These are phyloP conservation scores for Ursus arctos DNA, from an alignment of 2,113 vertebrate genomes.

Conservation along the genomic window DNA sequence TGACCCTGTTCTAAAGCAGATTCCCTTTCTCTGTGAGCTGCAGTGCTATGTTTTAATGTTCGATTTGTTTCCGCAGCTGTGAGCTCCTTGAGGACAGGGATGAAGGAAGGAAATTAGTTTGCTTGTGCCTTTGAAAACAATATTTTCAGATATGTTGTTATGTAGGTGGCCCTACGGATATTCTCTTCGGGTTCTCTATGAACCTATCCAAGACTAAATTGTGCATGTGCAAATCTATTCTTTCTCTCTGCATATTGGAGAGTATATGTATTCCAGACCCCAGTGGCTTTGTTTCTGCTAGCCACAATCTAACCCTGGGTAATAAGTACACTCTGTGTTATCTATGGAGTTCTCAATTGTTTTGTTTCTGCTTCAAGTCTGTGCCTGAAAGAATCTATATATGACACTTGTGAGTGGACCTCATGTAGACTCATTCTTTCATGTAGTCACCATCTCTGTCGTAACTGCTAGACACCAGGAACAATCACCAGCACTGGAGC, in stretches of 20 bases:
- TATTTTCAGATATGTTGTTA: neutral
- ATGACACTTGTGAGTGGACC: neutral
- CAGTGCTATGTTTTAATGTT: neutral
- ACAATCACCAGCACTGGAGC: neutral
- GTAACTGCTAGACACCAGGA: neutral
- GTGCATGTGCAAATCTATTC: neutral
- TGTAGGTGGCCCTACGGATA: neutral
- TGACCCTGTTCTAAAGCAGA: neutral
- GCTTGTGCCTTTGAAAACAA: neutral
- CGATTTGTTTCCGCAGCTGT: neutral
- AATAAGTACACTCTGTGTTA: neutral
- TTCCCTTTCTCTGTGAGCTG: neutral
- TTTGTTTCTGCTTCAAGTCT: neutral
- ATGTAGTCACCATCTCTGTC: neutral
- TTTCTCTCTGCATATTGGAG: neutral
- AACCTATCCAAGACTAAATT: conserved; percentile 38
- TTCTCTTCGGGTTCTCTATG: neutral
- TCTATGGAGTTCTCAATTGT: neutral
- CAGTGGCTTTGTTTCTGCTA: neutral
- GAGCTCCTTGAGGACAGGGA: neutral
- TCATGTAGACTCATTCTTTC: neutral
- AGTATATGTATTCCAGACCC: neutral
- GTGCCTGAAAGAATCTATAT: neutral
- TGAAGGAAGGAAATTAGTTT: neutral
- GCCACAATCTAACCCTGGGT: neutral